phyloP scores from a whole-genome alignment of 92 coral and sea anemone species.

The Zoanthus sansibaricus region DNA sequence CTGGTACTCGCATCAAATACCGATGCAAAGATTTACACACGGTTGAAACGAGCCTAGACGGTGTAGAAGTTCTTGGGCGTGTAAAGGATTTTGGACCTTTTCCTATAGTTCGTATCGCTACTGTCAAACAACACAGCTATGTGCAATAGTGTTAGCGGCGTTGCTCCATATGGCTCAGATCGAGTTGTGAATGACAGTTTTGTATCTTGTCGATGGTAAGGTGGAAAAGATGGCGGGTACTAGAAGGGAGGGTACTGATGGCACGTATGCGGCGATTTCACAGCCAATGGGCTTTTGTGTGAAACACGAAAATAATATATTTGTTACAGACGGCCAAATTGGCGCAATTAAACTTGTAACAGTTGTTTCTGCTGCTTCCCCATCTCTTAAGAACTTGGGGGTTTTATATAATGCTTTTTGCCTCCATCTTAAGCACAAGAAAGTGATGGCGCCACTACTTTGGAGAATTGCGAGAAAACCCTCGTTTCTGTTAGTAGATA shows the following conservation, averaged over 20 bases:
- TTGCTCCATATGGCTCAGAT: conserved; percentile 43
- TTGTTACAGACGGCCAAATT: conserved; percentile 54
- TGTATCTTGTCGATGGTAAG: conserved; percentile 23
- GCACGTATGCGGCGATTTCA: conserved; percentile 48
- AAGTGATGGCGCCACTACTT: background rate
- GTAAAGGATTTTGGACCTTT: background rate
- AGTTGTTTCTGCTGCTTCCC: conserved; percentile 25
- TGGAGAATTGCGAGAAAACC: background rate
- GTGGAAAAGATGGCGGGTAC: conserved; percentile 45
- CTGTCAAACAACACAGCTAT: conserved; percentile 22
- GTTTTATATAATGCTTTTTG: background rate
- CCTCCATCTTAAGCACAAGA: conserved; percentile 1
- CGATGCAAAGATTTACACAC: background rate
- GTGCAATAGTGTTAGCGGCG: conserved; percentile 31
- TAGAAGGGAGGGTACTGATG: conserved; percentile 44
- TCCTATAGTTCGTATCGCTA: background rate
- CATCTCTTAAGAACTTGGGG: conserved; percentile 33
- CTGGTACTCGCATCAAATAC: conserved; percentile 50
- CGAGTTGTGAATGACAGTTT: conserved; percentile 27
- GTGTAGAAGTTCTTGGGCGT: conserved; percentile 12
- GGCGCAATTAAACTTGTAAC: conserved; percentile 53
- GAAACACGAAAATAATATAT: conserved; percentile 46
- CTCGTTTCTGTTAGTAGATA: background rate
- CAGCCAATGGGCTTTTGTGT: conserved; percentile 50
- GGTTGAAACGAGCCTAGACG: conserved; percentile 23